Base-by-base conservation (phyloP, 2,797 vertebrate genomes). In the Ataeniobius toweri region DNA sequence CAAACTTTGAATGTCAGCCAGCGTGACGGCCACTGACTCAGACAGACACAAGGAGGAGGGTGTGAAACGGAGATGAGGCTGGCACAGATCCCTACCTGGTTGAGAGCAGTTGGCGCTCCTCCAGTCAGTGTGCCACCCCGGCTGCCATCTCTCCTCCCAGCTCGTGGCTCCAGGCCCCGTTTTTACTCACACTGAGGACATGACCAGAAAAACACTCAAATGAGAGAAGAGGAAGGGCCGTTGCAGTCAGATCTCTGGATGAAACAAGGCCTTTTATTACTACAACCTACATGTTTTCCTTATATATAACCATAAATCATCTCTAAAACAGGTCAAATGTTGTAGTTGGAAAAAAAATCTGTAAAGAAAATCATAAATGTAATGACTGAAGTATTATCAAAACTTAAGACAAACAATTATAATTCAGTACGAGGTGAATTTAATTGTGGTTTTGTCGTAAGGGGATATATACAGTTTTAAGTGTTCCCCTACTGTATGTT, bases 1-100 rank as follows among this genome's bases (percentile, higher is more conserved):
- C 89, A 93, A 86, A 92, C 82, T 91, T 77, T 90, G 88, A 91
- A 93, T 93, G 90, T 94, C 92, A 94, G 86, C 51, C 71, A 89
- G 88, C 87, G 84, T 90, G 89, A 92, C 75, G 83, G 88, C 84
- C 90, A 89, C 83, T 83, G 87, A 75, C 58, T 92, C 85, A 82
- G 51, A 79, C 74, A 83, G 81, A 79, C n/a, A 72, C 69, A 74
- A 36, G 63, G 9, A 55, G 48, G 68, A 31, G 26, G 73, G 48
- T 44, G 28, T 10, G 59, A 41, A 67, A 78, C 59, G 44, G 71
- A 80, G 75, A 74, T 73, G 79, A 76, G 71, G 39, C 59, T 89
- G 87, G 84, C 89, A 71, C 24, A 18, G 28, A 74, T 82, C 75
- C 88, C 81, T 86, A 91, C 91, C 90, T 85, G 89, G 61, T 74